phyloP scores from a whole-genome alignment of 2,113 vertebrate species.

The Lethenteron camtschaticum region DNA sequence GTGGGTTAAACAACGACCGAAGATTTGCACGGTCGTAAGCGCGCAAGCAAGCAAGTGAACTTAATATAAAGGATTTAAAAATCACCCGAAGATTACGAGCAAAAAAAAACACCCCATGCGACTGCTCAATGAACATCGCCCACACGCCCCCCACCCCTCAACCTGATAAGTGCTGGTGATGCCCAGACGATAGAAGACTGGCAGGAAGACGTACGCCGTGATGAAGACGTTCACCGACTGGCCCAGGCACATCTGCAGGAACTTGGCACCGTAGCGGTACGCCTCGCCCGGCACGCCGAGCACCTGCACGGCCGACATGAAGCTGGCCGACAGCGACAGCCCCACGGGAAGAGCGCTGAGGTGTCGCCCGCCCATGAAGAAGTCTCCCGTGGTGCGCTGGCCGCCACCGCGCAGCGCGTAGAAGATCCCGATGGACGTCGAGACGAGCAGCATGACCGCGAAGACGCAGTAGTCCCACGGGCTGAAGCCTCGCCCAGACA shows the following conservation, averaged over 20 bases:
- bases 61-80: too few relatives aligned
- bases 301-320: slow-evolving; percentile 90
- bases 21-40: too few relatives aligned
- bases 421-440: slow-evolving; percentile 53
- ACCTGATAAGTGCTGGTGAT: slow-evolving; percentile 87
- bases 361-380: slow-evolving; percentile 54
- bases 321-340: slow-evolving; percentile 72
- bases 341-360: slow-evolving; percentile 58
- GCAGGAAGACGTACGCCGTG: slow-evolving; percentile 53
- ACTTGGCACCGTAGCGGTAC: slow-evolving; percentile 54
- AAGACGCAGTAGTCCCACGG: slow-evolving; percentile 57
- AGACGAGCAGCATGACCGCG: slow-evolving; percentile 41
- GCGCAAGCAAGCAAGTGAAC: too few relatives aligned
- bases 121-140: not conserved
- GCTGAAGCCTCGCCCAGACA: slow-evolving; percentile 14
- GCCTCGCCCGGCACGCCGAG: slow-evolving; percentile 64
- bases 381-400: slow-evolving; percentile 36
- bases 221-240: slow-evolving; percentile 48
- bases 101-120: too few relatives aligned
- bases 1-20: too few relatives aligned
- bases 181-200: slow-evolving; percentile 56
- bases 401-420: slow-evolving; percentile 26
- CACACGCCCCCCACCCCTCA: not conserved
- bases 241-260: slow-evolving; percentile 83
- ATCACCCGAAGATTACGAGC: too few relatives aligned